These are phyloP conservation scores for Neoscelio sp. DNA, from an alignment of 2,888 invertebrate genomes.

Conservation along the genomic window DNA sequence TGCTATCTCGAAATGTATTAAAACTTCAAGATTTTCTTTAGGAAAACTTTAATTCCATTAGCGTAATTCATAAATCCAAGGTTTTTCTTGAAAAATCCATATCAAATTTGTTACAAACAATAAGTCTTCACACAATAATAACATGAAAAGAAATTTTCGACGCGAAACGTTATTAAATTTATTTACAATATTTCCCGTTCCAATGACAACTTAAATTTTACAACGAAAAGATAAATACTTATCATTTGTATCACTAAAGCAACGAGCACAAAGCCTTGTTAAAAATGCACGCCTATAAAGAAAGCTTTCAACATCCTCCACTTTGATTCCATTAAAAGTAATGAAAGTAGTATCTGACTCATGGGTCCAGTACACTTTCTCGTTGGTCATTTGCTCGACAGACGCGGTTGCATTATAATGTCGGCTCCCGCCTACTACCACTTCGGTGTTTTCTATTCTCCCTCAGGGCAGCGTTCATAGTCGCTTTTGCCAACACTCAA, in stretches of 20 bases:
- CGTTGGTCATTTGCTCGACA: slow-evolving; percentile 53
- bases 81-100: too few relatives aligned
- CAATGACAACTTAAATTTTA: not conserved
- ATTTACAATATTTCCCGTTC: not conserved
- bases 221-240: not conserved
- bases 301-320: slow-evolving; percentile 21
- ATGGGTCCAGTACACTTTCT: slow-evolving; percentile 23
- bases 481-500: slow-evolving; percentile 39
- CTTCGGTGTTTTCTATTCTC: slow-evolving; percentile 58
- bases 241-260: slow-evolving; percentile 8
- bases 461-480: slow-evolving; percentile 57
- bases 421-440: slow-evolving; percentile 16
- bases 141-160: slow-evolving; percentile 6
- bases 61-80: too few relatives aligned
- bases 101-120: too few relatives aligned
- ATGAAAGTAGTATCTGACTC: slow-evolving; percentile 50
- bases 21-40: too few relatives aligned
- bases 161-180: slow-evolving; percentile 3
- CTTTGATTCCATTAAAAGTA: slow-evolving; percentile 48
- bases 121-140: too few relatives aligned
- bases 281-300: slow-evolving; percentile 6
- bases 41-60: too few relatives aligned
- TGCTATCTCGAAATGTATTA: too few relatives aligned
- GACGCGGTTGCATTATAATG: slow-evolving; percentile 47
- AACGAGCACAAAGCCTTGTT: slow-evolving; percentile 1